Percentiles rank a stretch among this genome's conserved stretches.
These are phyloP conservation scores for Sprattus sprattus DNA, from an alignment of 2,113 vertebrate species.

Conservation along the genomic window DNA sequence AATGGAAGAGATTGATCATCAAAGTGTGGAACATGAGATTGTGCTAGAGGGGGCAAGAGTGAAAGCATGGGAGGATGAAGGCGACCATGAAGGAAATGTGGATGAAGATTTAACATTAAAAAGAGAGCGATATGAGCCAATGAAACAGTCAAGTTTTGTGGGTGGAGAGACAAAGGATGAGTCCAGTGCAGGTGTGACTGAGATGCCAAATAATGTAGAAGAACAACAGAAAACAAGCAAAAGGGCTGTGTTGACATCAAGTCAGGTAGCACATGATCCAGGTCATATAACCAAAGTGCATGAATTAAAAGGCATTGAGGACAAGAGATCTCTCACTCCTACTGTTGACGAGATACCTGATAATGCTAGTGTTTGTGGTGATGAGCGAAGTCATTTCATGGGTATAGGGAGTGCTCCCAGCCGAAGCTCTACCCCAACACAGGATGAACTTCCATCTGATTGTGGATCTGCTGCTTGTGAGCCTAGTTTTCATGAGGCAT, in stretches of 20 bases:
- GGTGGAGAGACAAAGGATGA: background rate
- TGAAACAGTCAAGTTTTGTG: background rate
- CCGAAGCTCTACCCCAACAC: conserved; percentile 37
- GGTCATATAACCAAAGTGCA: background rate
- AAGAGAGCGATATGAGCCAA: background rate
- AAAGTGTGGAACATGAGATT: background rate
- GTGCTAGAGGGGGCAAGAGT: background rate
- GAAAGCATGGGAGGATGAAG: background rate
- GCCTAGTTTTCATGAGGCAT: background rate
- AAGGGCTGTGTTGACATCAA: background rate
- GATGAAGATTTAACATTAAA: background rate
- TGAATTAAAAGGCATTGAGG: conserved; percentile 10
- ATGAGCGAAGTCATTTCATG: background rate
- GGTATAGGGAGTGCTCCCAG: background rate
- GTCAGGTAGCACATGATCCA: background rate
- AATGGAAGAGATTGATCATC: background rate
- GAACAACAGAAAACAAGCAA: background rate
- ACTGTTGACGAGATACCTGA: conserved; percentile 44
- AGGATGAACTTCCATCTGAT: conserved; percentile 39
- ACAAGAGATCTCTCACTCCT: conserved; percentile 48
- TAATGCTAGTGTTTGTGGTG: too few species aligned
- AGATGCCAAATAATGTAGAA: background rate
- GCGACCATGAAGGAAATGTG: background rate
- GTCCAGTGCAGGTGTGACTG: background rate
- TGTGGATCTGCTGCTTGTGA: conserved; percentile 2